Evolutionary conservation across 2,113 vertebrate genomes (phyloP).

Genomic region (Willisornis vidua): DNA sequence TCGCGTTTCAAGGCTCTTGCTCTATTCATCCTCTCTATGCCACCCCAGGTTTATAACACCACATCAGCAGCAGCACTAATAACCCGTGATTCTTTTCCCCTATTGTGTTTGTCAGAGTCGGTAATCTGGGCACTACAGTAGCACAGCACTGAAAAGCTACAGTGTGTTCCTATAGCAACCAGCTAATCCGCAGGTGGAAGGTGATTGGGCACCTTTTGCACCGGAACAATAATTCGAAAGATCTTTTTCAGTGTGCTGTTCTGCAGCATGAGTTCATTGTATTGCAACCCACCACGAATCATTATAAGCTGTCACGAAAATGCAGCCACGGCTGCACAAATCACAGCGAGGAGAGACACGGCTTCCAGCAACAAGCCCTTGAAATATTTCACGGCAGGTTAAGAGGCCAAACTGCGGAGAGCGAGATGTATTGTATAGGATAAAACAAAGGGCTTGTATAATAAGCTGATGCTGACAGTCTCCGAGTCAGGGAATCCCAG

Average conservation of each 20-base stretch:
- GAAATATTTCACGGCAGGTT: slow-evolving; percentile 44
- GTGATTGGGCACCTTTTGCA: slow-evolving; percentile 57
- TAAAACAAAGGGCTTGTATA: slow-evolving; percentile 57
- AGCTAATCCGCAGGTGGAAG: slow-evolving; percentile 61
- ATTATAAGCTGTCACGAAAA: neutral
- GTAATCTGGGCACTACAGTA: slow-evolving; percentile 50
- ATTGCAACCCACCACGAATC: neutral
- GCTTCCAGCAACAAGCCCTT: slow-evolving; percentile 36
- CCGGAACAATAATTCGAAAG: slow-evolving; percentile 65
- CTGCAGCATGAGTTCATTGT: slow-evolving; percentile 46
- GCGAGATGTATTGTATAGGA: slow-evolving; percentile 2
- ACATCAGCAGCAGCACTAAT: neutral
- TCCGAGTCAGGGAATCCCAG: slow-evolving; percentile 53
- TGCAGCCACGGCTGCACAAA: neutral
- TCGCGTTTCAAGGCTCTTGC: neutral
- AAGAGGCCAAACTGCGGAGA: slow-evolving; percentile 8
- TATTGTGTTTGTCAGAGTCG: slow-evolving; percentile 47
- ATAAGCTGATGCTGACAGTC: slow-evolving; percentile 23
- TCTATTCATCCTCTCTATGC: neutral
- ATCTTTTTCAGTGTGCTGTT: slow-evolving; percentile 45
- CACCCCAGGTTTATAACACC: slow-evolving; percentile 43
- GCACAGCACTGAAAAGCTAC: slow-evolving; percentile 41
- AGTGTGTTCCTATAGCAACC: slow-evolving; percentile 69
- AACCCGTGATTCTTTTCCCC: slow-evolving; percentile 48
- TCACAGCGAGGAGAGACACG: neutral